Percentiles rank a stretch among this genome's conserved stretches.
phyloP scores from a whole-genome alignment of 2,888 invertebrate species.

The Euplagia quadripunctaria region DNA sequence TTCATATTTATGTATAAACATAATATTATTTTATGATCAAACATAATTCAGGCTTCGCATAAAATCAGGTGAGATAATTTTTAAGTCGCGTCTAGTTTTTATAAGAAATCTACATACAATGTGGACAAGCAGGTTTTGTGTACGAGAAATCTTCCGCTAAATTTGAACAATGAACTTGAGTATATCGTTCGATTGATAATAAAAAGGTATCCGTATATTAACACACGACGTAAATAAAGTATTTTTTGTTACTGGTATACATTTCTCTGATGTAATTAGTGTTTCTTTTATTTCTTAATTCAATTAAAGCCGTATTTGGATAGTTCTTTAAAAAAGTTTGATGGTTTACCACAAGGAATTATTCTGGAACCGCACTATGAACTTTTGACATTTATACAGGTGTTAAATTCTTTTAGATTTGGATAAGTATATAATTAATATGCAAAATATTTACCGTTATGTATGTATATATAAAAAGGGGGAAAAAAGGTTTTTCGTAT shows the following conservation, averaged over 20 bases:
- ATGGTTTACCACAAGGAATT: neutral
- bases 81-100: slow-evolving; percentile 3
- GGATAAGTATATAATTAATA: neutral
- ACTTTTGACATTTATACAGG: neutral
- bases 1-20: neutral
- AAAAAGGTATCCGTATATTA: neutral
- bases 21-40: neutral
- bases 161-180: slow-evolving; percentile 7
- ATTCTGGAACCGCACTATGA: neutral
- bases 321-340: neutral
- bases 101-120: slow-evolving; percentile 5
- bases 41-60: neutral
- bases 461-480: too few species aligned
- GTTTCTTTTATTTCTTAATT: too few species aligned
- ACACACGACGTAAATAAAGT: neutral
- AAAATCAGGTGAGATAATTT: neutral
- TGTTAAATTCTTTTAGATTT: neutral
- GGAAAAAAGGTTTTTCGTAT: too few species aligned
- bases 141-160: neutral
- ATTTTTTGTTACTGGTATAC: neutral
- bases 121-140: slow-evolving; percentile 11
- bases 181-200: slow-evolving; percentile 11
- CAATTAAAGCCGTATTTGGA: neutral
- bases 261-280: neutral
- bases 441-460: neutral